Percentiles rank a stretch among this genome's conserved stretches.
Evolutionary conservation across 1,140 invertebrate species (phyloP).

Genomic region (Drosophila novamexicana): DNA sequence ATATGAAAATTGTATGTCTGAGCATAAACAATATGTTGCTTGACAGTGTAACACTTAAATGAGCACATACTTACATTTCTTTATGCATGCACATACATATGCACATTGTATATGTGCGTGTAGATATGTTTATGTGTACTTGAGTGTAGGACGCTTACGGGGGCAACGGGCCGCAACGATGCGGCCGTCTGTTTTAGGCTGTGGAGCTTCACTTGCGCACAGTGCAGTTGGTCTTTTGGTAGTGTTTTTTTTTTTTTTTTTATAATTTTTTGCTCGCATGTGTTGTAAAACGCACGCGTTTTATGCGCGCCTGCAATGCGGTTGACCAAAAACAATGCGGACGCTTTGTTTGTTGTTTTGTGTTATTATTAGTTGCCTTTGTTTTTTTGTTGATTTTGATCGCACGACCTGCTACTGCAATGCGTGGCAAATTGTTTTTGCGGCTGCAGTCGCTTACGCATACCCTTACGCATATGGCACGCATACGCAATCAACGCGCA

Average conservation of each 20-base stretch:
- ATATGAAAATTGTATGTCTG: no score
- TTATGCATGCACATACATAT: background rate
- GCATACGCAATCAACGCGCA: slow-evolving; percentile 47
- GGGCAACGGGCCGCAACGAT: background rate
- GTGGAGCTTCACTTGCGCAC: slow-evolving; percentile 6
- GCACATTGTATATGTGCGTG: background rate
- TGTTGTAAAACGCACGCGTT: slow-evolving; percentile 36
- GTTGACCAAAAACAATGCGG: slow-evolving; percentile 76
- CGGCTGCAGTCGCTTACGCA: slow-evolving; percentile 6
- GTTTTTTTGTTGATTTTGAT: slow-evolving; percentile 64
- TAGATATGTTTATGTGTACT: background rate
- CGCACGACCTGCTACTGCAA: slow-evolving; percentile 48
- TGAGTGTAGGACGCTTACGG: no score
- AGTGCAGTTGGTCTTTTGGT: slow-evolving; percentile 33
- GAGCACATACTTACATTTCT: background rate
- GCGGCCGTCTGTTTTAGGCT: slow-evolving; percentile 28
- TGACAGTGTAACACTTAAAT: slow-evolving; percentile 1
- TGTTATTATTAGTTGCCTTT: slow-evolving; percentile 17
- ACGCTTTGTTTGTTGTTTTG: slow-evolving; percentile 56
- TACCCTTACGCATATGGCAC: slow-evolving; percentile 35
- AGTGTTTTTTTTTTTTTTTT: slow-evolving; percentile 10
- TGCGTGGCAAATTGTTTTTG: slow-evolving; percentile 29
- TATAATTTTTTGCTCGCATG: slow-evolving; percentile 18
- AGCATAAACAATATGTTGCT: background rate
- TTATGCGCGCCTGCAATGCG: slow-evolving; percentile 65